A percentile compares a stretch with the other conserved stretches of the same genome.
Evolutionary conservation across 1,140 invertebrate genomes (phyloP).

Genomic region (Bombus soroeensis): DNA sequence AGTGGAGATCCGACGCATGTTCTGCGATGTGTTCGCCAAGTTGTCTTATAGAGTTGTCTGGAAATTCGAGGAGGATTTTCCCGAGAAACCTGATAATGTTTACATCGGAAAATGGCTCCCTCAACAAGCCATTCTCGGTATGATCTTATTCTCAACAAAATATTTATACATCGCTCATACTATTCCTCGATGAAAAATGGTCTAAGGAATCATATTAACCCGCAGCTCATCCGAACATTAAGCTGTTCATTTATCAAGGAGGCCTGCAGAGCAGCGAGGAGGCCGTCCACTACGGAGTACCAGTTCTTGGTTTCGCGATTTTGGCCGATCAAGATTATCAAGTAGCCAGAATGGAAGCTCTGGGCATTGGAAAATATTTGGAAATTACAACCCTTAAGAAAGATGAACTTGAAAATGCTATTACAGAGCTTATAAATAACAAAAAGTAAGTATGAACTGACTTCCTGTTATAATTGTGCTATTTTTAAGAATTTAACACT

Average conservation of each 20-base stretch:
- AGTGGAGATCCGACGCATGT: constrained; percentile 53
- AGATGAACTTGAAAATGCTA: constrained; percentile 45
- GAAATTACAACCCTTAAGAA: constrained; percentile 50
- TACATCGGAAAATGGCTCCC: constrained; percentile 76
- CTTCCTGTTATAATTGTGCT: too few relatives aligned
- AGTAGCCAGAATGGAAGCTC: constrained; percentile 49
- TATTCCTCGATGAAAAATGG: fast-evolving
- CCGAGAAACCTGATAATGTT: constrained; percentile 70
- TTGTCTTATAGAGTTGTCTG: constrained; percentile 71
- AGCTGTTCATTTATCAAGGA: constrained; percentile 83
- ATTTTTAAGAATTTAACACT: fast-evolving
- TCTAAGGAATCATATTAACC: neutral
- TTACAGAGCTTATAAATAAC: constrained; percentile 65
- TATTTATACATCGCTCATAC: neutral
- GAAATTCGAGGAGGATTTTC: constrained; percentile 63
- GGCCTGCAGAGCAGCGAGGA: constrained; percentile 83
- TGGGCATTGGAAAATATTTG: constrained; percentile 65
- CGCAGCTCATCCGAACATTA: constrained; percentile 78
- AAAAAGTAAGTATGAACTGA: constrained; percentile 43
- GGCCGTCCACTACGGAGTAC: constrained; percentile 78
- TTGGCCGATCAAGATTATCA: constrained; percentile 71
- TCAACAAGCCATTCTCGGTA: constrained; percentile 56
- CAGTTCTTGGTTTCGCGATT: constrained; percentile 81
- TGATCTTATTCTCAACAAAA: fast-evolving
- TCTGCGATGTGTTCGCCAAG: constrained; percentile 82